A percentile compares a stretch with the other conserved stretches of the same genome.
These are phyloP conservation scores for Clytia hemisphaerica DNA, from an alignment of 30 jellyfish, hydroid and myxozoan species.

Conservation along the genomic window DNA sequence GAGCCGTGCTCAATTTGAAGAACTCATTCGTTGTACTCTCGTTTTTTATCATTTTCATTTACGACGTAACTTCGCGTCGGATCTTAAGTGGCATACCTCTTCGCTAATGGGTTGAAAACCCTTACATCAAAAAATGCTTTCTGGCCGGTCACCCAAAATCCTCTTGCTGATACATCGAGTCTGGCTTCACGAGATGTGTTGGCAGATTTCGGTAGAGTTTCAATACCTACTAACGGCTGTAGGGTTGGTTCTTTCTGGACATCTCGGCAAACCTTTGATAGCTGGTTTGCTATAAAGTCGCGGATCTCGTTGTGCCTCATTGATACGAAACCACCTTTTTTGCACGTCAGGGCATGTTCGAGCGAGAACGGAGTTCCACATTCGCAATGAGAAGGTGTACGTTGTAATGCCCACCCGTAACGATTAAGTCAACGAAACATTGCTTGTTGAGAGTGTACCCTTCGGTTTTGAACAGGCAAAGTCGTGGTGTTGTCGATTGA, in stretches of 20 bases:
- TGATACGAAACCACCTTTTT: slow-evolving; percentile 18
- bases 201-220: slow-evolving; percentile 1
- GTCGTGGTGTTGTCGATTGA: too few species aligned
- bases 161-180: slow-evolving; percentile 10
- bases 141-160: slow-evolving; percentile 22
- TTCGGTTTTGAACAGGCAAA: too few species aligned
- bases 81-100: background rate
- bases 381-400: too few species aligned
- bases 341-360: slow-evolving; percentile 8
- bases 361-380: too few species aligned
- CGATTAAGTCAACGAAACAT: too few species aligned
- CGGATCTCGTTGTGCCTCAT: slow-evolving; percentile 15
- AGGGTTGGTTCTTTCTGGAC: slow-evolving; percentile 5
- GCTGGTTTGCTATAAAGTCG: background rate
- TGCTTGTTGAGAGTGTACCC: too few species aligned
- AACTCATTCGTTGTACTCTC: slow-evolving; percentile 1
- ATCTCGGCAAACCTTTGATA: background rate
- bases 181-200: slow-evolving; percentile 9
- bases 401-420: too few species aligned
- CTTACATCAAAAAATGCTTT: slow-evolving; percentile 18
- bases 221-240: slow-evolving; percentile 24
- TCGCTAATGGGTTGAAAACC: slow-evolving; percentile 24
- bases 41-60: slow-evolving; percentile 9
- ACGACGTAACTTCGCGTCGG: background rate
- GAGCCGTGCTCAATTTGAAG: slow-evolving; percentile 8